Base-by-base conservation (phyloP, 2,113 vertebrate species). In the Grallaria varia region DNA sequence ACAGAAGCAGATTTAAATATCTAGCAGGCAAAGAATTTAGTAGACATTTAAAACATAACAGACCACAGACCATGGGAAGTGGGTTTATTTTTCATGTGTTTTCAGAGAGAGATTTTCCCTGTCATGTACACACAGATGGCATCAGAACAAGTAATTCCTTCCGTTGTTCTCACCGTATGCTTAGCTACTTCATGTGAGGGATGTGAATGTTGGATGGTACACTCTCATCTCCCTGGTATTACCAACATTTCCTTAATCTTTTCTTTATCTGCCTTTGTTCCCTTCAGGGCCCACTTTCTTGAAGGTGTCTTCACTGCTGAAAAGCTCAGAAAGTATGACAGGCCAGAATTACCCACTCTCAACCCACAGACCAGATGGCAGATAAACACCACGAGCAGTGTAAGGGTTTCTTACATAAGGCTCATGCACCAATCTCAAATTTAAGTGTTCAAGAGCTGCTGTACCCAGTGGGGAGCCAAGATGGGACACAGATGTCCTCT, bases 231-330 rank as follows among this genome's bases (percentile, higher is more conserved):
- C 72, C 23, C 56, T 96, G 35, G 42, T 75, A 55, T 33, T 83
- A 68, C 37, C 31, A 92, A 22, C 22, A 55, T 12, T 81, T 59
- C 39, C 63, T 35, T 92, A 53, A 95, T 44, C 20, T 50, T 76
- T 68, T 69, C 42, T 91, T 84, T 80, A 58, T 62, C 16, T 82
- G 69, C 21, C 39, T 89, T 71, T 84, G 77, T 79, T 66, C 67
- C 88, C 50, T 18, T n/a, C 97, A 99, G 99, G 94, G 98, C 98
- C 21, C 99, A 99, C 95, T 97, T 99, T 93, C 95, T 99, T 52
- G 97, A 95, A 69, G 99, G 98, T 0, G 31, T 98, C 69, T 98
- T 98, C 95, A 98, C 98, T 20, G 73, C 95, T 56, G 98, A 99
- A 63, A 97, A 99, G 33, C 97, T 99, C 81, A 97, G 89, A 56